phyloP scores from a whole-genome alignment of 2,113 vertebrate genomes.

The Diadophis punctatus region DNA sequence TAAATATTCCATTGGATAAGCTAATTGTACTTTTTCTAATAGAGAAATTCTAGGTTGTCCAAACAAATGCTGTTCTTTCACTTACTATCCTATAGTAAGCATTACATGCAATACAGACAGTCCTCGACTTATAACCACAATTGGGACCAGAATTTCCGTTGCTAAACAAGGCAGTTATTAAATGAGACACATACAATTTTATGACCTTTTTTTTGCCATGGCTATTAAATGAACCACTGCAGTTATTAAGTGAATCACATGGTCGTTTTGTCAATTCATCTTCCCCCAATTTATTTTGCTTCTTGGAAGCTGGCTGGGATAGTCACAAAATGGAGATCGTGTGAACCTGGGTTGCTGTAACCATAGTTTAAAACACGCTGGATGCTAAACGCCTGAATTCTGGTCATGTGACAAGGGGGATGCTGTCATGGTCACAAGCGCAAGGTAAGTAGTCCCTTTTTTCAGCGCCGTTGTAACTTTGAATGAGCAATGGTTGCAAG shows the following conservation, averaged over 20 bases:
- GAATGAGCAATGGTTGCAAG: not conserved
- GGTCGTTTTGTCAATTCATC: not conserved
- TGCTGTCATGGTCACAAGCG: not conserved
- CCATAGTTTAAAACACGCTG: not conserved
- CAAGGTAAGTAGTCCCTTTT: not conserved
- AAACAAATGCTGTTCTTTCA: not conserved
- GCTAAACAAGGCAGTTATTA: not conserved
- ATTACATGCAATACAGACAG: not conserved
- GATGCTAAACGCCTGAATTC: not conserved
- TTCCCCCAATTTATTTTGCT: not conserved
- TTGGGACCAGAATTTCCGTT: not conserved
- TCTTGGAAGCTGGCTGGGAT: not conserved
- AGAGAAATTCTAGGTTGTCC: not conserved
- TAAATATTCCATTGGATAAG: not conserved
- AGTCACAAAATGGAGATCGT: not conserved
- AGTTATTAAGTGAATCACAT: not conserved
- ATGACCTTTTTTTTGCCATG: not conserved
- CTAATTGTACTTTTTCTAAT: not conserved
- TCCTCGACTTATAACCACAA: not conserved
- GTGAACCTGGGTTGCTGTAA: not conserved
- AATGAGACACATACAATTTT: not conserved
- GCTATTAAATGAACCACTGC: not conserved
- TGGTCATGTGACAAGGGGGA: not conserved
- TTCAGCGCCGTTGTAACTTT: not conserved
- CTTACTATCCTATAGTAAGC: not conserved